A percentile compares a stretch with the other conserved stretches of the same genome.
These are phyloP conservation scores for Lathamus discolor DNA, from an alignment of 2,113 vertebrate genomes.

Conservation along the genomic window DNA sequence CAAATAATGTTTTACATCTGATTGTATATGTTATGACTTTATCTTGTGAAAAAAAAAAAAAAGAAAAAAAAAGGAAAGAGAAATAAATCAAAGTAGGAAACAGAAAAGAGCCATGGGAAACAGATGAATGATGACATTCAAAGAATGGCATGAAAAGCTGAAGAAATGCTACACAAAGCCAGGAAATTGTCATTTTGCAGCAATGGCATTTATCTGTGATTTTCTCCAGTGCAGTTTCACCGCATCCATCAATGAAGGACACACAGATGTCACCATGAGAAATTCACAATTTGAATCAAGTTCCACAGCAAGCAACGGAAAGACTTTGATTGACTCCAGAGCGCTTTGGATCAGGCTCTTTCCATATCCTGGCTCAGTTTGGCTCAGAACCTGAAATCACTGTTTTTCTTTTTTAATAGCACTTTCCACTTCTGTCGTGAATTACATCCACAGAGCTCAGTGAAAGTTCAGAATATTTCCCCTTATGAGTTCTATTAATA, in stretches of 20 bases:
- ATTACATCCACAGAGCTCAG: background rate
- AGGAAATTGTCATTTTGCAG: constrained; percentile 59
- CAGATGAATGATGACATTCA: constrained; percentile 57
- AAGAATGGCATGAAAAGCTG: constrained; percentile 36
- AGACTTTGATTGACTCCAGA: background rate
- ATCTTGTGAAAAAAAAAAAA: background rate
- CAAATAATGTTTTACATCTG: background rate
- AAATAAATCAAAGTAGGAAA: constrained; percentile 38
- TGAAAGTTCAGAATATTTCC: background rate
- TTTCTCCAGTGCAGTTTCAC: background rate
- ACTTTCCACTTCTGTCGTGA: background rate
- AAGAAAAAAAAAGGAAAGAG: background rate
- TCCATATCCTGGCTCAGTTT: background rate
- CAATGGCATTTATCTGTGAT: constrained; percentile 18
- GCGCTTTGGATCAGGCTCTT: background rate
- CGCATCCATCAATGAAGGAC: background rate
- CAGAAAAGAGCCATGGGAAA: constrained; percentile 43
- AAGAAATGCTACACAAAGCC: constrained; percentile 54
- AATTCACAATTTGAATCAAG: background rate
- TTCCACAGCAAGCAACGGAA: background rate
- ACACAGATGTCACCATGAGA: constrained; percentile 33
- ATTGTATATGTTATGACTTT: background rate
- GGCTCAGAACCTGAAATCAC: background rate
- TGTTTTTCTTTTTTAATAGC: constrained; percentile 3
- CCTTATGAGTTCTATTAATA: background rate